phyloP scores from a whole-genome alignment of 2,797 vertebrate genomes.

The Sebastolobus alascanus region DNA sequence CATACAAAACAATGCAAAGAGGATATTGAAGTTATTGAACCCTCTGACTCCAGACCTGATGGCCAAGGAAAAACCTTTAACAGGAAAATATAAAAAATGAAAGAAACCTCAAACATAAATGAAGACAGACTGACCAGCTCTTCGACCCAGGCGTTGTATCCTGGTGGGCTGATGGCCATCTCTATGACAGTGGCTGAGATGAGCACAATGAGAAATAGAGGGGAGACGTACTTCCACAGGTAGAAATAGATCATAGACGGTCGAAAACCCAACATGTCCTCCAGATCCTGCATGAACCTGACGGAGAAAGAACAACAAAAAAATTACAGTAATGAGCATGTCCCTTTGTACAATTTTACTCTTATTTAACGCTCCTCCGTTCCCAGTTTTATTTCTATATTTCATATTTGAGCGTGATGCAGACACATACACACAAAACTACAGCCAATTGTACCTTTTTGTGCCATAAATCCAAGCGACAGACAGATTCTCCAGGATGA shows the following conservation, averaged over 20 bases:
- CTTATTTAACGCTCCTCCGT: not conserved
- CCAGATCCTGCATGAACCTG: slow-evolving; percentile 98
- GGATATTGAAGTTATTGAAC: not conserved
- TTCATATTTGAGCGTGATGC: not conserved
- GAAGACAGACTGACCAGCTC: slow-evolving; percentile 89
- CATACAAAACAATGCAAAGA: too few species aligned
- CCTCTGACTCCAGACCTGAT: too few species aligned
- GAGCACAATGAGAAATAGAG: slow-evolving; percentile 92
- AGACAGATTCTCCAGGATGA: slow-evolving; percentile 94
- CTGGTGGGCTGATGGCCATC: slow-evolving; percentile 91
- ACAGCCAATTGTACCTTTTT: slow-evolving; percentile 81
- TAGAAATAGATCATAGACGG: slow-evolving; percentile 93
- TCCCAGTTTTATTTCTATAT: not conserved
- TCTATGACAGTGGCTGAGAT: slow-evolving; percentile 92
- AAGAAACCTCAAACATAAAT: not conserved
- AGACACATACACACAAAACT: slow-evolving; percentile 4
- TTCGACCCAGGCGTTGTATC: slow-evolving; percentile 94
- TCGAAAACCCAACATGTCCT: slow-evolving; percentile 95
- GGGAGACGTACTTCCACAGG: slow-evolving; percentile 96
- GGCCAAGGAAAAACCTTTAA: not conserved
- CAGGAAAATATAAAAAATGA: not conserved
- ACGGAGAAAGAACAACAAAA: not conserved
- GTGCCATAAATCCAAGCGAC: slow-evolving; percentile 97
- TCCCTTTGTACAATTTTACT: not conserved
- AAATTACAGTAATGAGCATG: not conserved